Conservation (phyloP, 2,797 vertebrate species). For the Manis javanica region DNA sequence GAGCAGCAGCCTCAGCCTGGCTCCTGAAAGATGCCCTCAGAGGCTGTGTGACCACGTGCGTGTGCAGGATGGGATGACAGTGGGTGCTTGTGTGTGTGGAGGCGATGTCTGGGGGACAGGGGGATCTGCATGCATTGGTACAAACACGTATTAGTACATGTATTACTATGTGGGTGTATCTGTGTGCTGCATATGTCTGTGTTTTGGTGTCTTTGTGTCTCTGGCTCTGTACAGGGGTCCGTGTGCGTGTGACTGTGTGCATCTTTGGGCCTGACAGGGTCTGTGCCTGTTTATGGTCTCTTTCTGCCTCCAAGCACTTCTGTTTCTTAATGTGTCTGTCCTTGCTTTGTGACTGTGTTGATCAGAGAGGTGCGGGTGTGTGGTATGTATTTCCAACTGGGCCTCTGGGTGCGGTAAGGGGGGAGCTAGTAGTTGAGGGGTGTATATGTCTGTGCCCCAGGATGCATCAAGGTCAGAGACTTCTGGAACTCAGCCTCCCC, state of each 20-base stretch:
- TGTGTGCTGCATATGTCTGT: fast-evolving
- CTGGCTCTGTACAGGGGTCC: not conserved
- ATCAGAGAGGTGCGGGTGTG: not conserved
- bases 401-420: not conserved
- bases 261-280: not conserved
- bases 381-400: not conserved
- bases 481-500: not conserved
- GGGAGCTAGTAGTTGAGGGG: not conserved
- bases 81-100: fast-evolving
- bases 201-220: constrained; percentile 44
- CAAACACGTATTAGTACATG: not conserved
- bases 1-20: not conserved
- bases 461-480: not conserved
- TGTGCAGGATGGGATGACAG: not conserved
- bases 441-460: no score
- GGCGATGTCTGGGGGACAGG: not conserved
- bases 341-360: not conserved
- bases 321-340: not conserved
- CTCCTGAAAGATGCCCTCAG: not conserved
- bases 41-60: not conserved
- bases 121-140: not conserved
- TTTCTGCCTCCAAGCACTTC: not conserved
- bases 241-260: not conserved
- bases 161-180: not conserved
- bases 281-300: not conserved